Conservation (phyloP, 2,113 vertebrate genomes). For the Tupaia chinensis region DNA sequence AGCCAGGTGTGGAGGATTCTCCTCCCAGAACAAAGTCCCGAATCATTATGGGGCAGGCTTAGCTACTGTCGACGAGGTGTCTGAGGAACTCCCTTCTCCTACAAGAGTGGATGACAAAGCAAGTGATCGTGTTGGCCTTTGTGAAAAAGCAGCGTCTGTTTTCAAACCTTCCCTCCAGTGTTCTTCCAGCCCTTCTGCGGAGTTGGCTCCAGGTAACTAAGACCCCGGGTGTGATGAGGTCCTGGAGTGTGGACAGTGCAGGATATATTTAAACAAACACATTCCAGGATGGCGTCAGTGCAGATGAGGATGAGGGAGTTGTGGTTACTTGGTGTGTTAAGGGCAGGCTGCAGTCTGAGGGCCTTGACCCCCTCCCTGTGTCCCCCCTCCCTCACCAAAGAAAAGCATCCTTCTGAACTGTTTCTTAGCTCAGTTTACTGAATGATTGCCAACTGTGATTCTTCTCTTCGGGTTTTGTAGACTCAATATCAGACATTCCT, state of each 20-base stretch:
- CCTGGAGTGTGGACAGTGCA: neutral
- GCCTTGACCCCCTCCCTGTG: neutral
- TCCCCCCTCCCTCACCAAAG: neutral
- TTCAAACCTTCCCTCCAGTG: neutral
- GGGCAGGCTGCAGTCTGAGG: neutral
- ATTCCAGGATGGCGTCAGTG: neutral
- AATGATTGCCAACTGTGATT: neutral
- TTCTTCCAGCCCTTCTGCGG: neutral
- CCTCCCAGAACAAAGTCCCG: neutral
- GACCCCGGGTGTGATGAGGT: neutral
- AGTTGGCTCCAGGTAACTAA: neutral
- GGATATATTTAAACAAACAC: neutral
- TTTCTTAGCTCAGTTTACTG: neutral
- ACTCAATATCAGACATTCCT: neutral
- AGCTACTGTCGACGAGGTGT: neutral
- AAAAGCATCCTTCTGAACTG: neutral
- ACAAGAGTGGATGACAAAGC: neutral
- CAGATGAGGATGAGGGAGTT: neutral
- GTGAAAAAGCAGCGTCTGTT: neutral
- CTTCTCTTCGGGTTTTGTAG: neutral
- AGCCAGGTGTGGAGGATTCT: neutral
- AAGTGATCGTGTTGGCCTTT: neutral
- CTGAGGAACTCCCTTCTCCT: neutral
- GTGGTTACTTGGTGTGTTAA: neutral
- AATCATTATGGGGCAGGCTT: too few species aligned